Evolutionary conservation across 2,797 vertebrate species (phyloP), one percentile per base, ranked within the genome.

Genomic region (Microcaecilia unicolor): DNA sequence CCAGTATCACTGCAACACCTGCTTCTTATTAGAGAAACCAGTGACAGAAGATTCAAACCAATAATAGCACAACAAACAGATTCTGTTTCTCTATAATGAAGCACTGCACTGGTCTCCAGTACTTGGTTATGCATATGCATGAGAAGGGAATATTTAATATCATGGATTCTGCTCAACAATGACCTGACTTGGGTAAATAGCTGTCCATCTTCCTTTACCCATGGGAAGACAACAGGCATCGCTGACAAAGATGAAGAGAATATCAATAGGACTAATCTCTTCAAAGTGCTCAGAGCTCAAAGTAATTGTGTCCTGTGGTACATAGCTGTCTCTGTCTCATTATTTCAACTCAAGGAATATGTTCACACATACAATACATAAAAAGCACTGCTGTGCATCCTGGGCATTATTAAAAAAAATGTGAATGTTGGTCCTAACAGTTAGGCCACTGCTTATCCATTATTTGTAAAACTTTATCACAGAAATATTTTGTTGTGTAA

Each of bases 181-280:
- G 51, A 43, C n/a, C 25, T 48, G 42, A 41, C 52, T 68, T 64
- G 50, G 31, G 74, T 74, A 73, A 72, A 58, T 37, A 70, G 43
- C 54, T 68, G 67, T 67, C 58, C 31, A 38, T 69, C 62, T 72
- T 48, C 19, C 8, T 15, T 29, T 33, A 67, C 66, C 63, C 62
- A 28, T 34, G 72, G 67, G 61, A 73, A 65, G 48, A 38, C 49
- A 58, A 31, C 13, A 42, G 58, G 66, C 34, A 41, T 60, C 32
- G 64, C 44, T 28, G 41, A 35, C 41, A 43, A 54, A 61, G 64
- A 65, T 51, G 58, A 71, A 72, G 67, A 52, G 60, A 78, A 61
- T 78, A 75, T 78, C 68, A 78, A 55, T 61, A 51, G 64, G 31
- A 39, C 47, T 77, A 72, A 78, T 78, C 67, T 75, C 49, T 67